These are phyloP conservation scores for Carollia perspicillata DNA, from an alignment of 2,113 vertebrate species.

Conservation along the genomic window DNA sequence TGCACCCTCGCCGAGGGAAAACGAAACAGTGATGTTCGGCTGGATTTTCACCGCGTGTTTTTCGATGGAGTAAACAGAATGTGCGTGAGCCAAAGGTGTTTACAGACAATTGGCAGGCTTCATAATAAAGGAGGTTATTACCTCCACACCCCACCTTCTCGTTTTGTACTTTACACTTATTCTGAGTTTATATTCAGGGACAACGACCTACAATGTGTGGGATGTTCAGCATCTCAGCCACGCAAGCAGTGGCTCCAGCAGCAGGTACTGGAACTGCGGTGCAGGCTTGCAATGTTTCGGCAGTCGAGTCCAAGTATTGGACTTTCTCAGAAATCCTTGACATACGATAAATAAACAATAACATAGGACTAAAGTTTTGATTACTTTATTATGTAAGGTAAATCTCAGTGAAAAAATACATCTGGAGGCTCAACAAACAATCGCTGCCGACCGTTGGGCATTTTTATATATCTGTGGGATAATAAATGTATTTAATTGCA, in stretches of 20 bases:
- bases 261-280: not conserved
- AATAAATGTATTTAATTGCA: not conserved
- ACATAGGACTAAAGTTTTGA: not conserved
- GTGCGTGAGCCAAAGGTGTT: slow-evolving; percentile 36
- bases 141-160: not conserved
- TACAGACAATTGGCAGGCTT: not conserved
- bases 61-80: not conserved
- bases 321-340: not conserved
- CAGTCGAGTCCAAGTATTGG: not conserved
- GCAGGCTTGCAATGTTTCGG: not conserved
- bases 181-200: not conserved
- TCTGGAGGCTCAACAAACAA: not conserved
- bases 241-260: not conserved
- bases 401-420: not conserved
- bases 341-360: not conserved
- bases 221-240: not conserved
- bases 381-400: not conserved
- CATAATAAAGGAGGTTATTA: slow-evolving; percentile 18
- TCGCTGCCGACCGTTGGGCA: not conserved
- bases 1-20: slow-evolving; percentile 66
- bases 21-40: slow-evolving; percentile 46
- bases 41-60: slow-evolving; percentile 53
- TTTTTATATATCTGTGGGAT: not conserved
- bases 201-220: not conserved
- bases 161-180: slow-evolving; percentile 46